Evolutionary conservation across 92 coral and sea anemone genomes (phyloP).

Genomic region (Umimayanthus kanabou): DNA sequence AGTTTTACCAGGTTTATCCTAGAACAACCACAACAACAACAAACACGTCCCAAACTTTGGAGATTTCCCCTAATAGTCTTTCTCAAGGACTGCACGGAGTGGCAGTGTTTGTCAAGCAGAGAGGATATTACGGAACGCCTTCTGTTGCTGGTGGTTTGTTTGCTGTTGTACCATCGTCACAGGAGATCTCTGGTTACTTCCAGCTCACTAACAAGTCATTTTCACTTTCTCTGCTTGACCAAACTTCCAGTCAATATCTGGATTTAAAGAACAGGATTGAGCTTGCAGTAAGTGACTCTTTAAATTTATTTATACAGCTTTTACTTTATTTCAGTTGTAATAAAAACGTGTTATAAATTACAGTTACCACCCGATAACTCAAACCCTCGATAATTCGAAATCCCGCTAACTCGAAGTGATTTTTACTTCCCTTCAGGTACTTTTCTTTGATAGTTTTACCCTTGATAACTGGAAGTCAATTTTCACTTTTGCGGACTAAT

Average conservation of each 20-base stretch:
- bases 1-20: too few relatives aligned
- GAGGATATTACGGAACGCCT: neutral
- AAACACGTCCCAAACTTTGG: neutral
- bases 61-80: neutral
- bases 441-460: too few relatives aligned
- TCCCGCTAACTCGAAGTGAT: too few relatives aligned
- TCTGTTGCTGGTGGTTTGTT: constrained; percentile 4
- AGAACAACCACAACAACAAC: neutral
- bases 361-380: too few relatives aligned
- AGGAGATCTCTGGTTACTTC: constrained; percentile 10
- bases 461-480: too few relatives aligned
- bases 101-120: constrained; percentile 25
- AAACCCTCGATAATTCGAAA: too few relatives aligned
- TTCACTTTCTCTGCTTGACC: constrained; percentile 2
- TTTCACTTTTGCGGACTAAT: too few relatives aligned
- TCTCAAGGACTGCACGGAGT: neutral
- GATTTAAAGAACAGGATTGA: neutral
- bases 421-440: too few relatives aligned
- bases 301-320: neutral
- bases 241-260: neutral
- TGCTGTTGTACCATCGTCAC: neutral
- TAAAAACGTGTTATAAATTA: neutral
- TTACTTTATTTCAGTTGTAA: neutral
- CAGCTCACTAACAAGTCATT: neutral
- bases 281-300: neutral